Evolutionary conservation across 92 coral and sea anemone species (phyloP).

Genomic region (Micromussa lordhowensis): DNA sequence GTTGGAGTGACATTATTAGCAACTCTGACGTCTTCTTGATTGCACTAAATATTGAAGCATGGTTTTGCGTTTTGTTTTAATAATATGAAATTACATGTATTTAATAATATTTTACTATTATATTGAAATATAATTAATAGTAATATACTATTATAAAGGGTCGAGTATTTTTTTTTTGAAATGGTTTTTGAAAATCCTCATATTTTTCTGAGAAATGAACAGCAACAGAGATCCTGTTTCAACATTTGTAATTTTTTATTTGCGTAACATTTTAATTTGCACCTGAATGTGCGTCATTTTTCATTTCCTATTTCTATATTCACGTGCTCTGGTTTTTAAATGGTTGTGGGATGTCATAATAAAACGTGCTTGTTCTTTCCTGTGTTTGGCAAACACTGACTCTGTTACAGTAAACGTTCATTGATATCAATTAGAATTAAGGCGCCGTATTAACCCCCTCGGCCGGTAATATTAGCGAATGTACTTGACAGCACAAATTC

Average conservation of each 20-base stretch:
- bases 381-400: neutral
- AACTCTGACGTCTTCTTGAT: neutral
- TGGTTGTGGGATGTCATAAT: neutral
- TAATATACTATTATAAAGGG: too few species aligned
- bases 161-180: neutral
- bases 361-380: constrained; percentile 3
- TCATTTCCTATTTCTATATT: neutral
- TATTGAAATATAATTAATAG: neutral
- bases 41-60: neutral
- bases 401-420: neutral
- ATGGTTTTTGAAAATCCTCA: neutral
- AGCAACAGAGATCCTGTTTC: neutral
- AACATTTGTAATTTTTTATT: neutral
- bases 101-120: too few species aligned
- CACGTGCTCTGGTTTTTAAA: neutral
- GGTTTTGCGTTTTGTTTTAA: neutral
- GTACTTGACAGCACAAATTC: neutral
- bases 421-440: neutral
- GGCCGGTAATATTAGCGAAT: neutral
- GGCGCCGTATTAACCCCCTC: neutral
- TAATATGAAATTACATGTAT: too few species aligned
- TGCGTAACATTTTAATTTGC: neutral
- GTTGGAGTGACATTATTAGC: neutral
- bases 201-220: neutral
- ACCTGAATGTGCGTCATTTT: neutral